phyloP scores from a whole-genome alignment of 2,797 vertebrate species.

The Sebastes cheni region DNA sequence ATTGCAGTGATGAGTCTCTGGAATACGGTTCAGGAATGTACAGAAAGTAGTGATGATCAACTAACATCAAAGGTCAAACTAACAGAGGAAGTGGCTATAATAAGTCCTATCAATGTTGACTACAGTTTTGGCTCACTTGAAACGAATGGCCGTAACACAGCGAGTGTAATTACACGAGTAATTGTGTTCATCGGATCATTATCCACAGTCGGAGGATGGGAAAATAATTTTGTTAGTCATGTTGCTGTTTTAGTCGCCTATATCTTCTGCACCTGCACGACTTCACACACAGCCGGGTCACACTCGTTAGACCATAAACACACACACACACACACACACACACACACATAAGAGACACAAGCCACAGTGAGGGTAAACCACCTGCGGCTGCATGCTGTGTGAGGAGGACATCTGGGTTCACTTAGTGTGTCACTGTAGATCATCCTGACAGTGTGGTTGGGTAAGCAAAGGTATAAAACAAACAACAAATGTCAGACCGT shows the following conservation, averaged over 20 bases:
- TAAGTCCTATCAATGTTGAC: neutral
- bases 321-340: neutral
- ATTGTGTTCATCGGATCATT: conserved; percentile 36
- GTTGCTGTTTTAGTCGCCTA: neutral
- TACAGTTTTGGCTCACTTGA: neutral
- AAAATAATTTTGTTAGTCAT: neutral
- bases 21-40: neutral
- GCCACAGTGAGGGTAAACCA: neutral
- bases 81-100: neutral
- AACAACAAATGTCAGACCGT: neutral
- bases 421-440: neutral
- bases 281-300: neutral
- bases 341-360: neutral
- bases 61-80: neutral
- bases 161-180: conserved; percentile 8
- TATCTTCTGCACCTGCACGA: neutral
- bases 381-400: neutral
- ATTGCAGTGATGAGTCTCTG: neutral
- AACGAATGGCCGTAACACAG: neutral
- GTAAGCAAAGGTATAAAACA: neutral
- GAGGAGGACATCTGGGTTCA: neutral
- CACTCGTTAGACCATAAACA: neutral
- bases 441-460: neutral
- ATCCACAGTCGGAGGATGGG: conserved; percentile 1
- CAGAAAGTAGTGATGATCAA: neutral